Base-by-base conservation (phyloP, 2,113 vertebrate species). In the Charina bottae region DNA sequence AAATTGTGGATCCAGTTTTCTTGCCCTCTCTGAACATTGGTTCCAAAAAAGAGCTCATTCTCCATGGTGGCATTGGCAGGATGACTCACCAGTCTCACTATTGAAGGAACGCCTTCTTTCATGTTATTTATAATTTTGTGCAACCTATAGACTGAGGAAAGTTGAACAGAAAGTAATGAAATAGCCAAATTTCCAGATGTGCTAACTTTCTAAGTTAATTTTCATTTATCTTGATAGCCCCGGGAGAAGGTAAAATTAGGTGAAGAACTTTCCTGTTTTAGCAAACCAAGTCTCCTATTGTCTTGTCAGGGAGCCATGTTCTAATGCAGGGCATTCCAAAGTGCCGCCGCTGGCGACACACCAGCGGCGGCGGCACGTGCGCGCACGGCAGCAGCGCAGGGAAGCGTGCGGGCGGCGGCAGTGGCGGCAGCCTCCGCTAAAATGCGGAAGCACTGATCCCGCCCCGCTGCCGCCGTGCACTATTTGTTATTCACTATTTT, bases 91-190 rank as follows among this genome's bases (percentile, higher is more conserved):
- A 64, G 19, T 72, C 55, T n/a, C 15, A 83, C 90, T 88, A 93
- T 84, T 54, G 33, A 55, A 83, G 87, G 60, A 26, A 89, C 83
- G 8, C 46, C 85, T 55, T 92, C 85, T 37, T 95, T 92, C 42
- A 89, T 12, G 83, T 89, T 92, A 89, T 54, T 0, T 54, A 95
- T 92, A 64, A 95, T 92, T 86, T 2, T 68, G 90, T 93, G 60
- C 60, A 96, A 93, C 88, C 84, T 92, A 94, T 95, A 83, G 28
- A 97, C 96, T 97, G 92, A 89, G 94, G 21, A 78, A 78, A 78
- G 42, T 33, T 42, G 33, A 94, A 95, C 72, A 94, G 90, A 95
- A 95, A 89, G 85, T 15, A 28, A 33, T n/a, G 58, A n/a, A 56
- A 85, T 93, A 84, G 89, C 54, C 93, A 64, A 10, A 28, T 2